Evolutionary conservation across 2,797 vertebrate species (phyloP), one percentile per base, ranked within the genome.

Genomic region (Podarcis siculus): DNA sequence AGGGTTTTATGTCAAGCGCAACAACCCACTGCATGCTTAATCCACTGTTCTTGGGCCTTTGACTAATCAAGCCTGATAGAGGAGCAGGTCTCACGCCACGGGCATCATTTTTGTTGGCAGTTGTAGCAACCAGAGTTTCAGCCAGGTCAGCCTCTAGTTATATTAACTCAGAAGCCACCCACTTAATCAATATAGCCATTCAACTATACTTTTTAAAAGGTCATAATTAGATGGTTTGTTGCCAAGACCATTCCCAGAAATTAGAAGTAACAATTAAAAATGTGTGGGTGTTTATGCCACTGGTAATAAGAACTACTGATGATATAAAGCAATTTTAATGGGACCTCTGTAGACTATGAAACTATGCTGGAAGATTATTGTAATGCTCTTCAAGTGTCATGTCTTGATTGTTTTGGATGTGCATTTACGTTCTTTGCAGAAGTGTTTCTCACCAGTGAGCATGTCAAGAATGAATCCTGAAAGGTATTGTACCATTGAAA

Each of bases 191-290:
- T n/a, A 30, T 23, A 79, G 27, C 32, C 66, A 39, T 88, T 83
- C n/a, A 58, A 77, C 55, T n/a, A 69, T 66, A 23, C 30, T 58
- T 55, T 55, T 73, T 35, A 19, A 71, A 77, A 83, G 58, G 58
- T 6, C 21, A 61, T 61, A 13, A 49, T 13, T 13, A 49, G 25
- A 27, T 32, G 27, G 27, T 71, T 83, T 79, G 42, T 39, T 71
- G 66, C 66, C 86, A 82, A 82, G 69, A 58, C 30, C 35, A 42
- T 88, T 83, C 76, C 64, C 75, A 83, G 87, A 83, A 88, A 83
- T 79, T n/a, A 61, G 73, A 83, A 69, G 64, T 32, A 78, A 58
- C 66, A 55, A 83, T 83, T 83, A 71, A 83, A 75, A 87, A 25
- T 1, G 58, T 49, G n/a, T 15, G 37, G 71, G 10, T 73, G 49